phyloP scores from a whole-genome alignment of 1,140 invertebrate species.

The Glomeris maerens region DNA sequence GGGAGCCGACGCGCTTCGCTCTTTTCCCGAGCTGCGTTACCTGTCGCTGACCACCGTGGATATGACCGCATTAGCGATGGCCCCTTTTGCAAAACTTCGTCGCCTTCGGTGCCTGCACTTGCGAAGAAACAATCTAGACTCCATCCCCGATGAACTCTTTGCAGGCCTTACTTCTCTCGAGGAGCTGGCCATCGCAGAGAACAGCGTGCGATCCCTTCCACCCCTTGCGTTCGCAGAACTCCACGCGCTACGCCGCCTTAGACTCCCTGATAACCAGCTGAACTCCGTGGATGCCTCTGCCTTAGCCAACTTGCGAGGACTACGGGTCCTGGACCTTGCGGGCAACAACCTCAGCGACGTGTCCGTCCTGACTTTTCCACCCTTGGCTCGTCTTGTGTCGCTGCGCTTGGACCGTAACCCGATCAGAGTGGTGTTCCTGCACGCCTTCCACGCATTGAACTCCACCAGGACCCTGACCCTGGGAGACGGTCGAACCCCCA shows the following conservation, averaged over 20 bases:
- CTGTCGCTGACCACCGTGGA: neutral
- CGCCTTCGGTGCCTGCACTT: neutral
- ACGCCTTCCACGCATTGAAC: conserved; percentile 55
- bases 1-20: neutral
- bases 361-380: conserved; percentile 51
- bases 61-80: neutral
- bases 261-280: conserved; percentile 45
- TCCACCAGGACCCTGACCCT: conserved; percentile 43
- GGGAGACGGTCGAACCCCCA: conserved; percentile 32
- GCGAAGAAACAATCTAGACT: neutral
- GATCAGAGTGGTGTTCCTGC: conserved; percentile 47
- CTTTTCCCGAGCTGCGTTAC: neutral
- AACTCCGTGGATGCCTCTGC: conserved; percentile 46
- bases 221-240: conserved; percentile 38
- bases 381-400: conserved; percentile 43
- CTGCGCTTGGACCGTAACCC: conserved; percentile 50
- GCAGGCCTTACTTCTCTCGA: neutral
- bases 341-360: conserved; percentile 49
- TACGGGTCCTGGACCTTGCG: conserved; percentile 47
- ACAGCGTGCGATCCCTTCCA: conserved; percentile 22
- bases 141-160: conserved; percentile 1
- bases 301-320: conserved; percentile 45
- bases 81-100: neutral
- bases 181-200: conserved; percentile 20
- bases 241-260: conserved; percentile 37